A percentile compares a stretch with the other conserved stretches of the same genome.
These are phyloP conservation scores for Philaethria dido DNA, from an alignment of 2,888 invertebrate species.

Conservation along the genomic window DNA sequence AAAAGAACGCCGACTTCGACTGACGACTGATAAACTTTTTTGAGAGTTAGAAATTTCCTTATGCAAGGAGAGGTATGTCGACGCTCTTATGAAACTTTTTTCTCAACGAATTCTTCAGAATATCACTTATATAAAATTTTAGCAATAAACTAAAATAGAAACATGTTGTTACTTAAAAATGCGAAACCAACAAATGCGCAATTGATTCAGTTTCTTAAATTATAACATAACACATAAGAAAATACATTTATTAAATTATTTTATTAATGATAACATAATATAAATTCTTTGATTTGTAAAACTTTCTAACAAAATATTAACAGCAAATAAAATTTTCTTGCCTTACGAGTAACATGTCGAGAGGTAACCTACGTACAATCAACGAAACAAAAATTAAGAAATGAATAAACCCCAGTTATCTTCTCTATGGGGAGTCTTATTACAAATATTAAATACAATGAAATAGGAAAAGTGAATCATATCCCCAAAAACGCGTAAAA, in stretches of 20 bases:
- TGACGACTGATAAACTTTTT: not conserved
- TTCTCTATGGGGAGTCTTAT: constrained; percentile 27
- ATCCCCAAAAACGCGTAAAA: constrained; percentile 53
- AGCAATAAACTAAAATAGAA: constrained; percentile 3
- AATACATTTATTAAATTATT: no score
- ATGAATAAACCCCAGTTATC: constrained; percentile 16
- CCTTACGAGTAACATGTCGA: no score
- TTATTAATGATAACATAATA: no score
- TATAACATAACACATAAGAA: no score
- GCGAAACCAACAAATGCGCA: not conserved
- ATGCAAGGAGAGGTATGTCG: not conserved
- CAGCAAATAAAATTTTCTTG: no score
- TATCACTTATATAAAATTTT: not conserved
- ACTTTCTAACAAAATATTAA: no score
- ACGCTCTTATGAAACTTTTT: not conserved
- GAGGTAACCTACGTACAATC: not conserved
- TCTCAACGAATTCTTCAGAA: no score
- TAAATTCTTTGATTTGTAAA: no score
- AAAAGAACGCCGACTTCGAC: constrained; percentile 20
- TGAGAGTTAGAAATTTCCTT: not conserved
- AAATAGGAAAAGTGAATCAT: constrained; percentile 43
- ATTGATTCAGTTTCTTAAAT: not conserved
- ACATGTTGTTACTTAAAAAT: not conserved
- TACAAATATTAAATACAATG: constrained; percentile 18
- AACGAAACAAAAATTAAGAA: not conserved